Percentiles rank a stretch among this genome's conserved stretches.
phyloP scores from a whole-genome alignment of 2,113 vertebrate genomes.

The Protobothrops flavoviridis region DNA sequence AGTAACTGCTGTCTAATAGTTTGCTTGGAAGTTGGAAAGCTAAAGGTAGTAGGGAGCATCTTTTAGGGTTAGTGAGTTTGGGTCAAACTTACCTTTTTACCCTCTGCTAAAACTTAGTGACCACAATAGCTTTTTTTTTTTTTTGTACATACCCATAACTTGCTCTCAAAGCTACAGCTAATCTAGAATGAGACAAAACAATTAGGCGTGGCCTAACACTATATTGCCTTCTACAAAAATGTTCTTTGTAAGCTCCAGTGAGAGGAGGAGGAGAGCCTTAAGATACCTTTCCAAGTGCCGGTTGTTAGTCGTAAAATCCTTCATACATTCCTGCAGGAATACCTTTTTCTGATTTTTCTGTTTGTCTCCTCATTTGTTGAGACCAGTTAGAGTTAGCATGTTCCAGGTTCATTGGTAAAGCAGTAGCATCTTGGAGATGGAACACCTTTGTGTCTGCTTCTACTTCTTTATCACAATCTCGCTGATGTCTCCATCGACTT shows the following conservation, averaged over 20 bases:
- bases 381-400: background rate
- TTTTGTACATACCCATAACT: background rate
- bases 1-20: no score
- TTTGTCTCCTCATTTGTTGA: background rate
- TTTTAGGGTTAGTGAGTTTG: no score
- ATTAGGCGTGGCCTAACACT: background rate
- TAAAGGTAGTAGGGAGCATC: no score
- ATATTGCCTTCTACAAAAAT: background rate
- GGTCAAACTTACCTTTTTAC: no score
- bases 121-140: no score
- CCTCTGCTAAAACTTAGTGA: no score
- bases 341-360: background rate
- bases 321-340: background rate
- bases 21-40: no score
- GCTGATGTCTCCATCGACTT: background rate
- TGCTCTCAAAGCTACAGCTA: background rate
- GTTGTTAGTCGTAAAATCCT: background rate
- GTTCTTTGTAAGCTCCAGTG: background rate
- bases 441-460: background rate
- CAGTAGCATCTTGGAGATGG: background rate
- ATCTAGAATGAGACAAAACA: background rate
- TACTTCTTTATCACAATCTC: background rate
- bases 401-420: background rate
- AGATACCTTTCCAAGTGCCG: background rate
- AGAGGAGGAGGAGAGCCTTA: background rate